Evolutionary conservation across 2,797 vertebrate genomes (phyloP).

Genomic region (Poeciliopsis paucimaculata): DNA sequence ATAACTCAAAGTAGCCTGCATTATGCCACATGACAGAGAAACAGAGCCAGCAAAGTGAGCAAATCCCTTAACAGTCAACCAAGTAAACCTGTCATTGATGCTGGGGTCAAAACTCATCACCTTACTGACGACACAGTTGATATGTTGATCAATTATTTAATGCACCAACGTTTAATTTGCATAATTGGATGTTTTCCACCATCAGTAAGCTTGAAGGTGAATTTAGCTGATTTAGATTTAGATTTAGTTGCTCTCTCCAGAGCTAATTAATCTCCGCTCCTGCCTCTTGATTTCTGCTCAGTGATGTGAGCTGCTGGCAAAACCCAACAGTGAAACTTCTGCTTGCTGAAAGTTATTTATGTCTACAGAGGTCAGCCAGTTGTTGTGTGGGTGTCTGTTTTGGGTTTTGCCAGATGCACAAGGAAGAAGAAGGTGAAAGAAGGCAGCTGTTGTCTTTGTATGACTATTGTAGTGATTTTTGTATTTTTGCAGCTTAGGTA

Average conservation of each 20-base stretch:
- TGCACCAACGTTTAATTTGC: slow-evolving; percentile 6
- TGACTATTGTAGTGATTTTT: not conserved
- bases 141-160: slow-evolving; percentile 8
- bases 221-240: slow-evolving; percentile 22
- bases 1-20: not conserved
- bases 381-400: slow-evolving; percentile 15
- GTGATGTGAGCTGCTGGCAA: not conserved
- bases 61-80: not conserved
- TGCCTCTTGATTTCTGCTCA: slow-evolving; percentile 3
- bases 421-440: not conserved
- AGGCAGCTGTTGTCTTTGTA: not conserved
- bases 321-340: not conserved
- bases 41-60: not conserved
- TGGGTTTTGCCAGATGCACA: slow-evolving; percentile 9
- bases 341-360: not conserved
- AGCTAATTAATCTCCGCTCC: slow-evolving; percentile 7
- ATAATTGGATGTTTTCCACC: slow-evolving; percentile 7
- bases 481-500: not conserved
- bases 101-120: not conserved
- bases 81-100: not conserved
- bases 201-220: slow-evolving; percentile 9
- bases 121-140: not conserved
- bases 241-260: slow-evolving; percentile 1
- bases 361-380: slow-evolving; percentile 11
- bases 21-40: not conserved